These are phyloP conservation scores for Venusia cambrica DNA, from an alignment of 2,888 invertebrate species.

Conservation along the genomic window DNA sequence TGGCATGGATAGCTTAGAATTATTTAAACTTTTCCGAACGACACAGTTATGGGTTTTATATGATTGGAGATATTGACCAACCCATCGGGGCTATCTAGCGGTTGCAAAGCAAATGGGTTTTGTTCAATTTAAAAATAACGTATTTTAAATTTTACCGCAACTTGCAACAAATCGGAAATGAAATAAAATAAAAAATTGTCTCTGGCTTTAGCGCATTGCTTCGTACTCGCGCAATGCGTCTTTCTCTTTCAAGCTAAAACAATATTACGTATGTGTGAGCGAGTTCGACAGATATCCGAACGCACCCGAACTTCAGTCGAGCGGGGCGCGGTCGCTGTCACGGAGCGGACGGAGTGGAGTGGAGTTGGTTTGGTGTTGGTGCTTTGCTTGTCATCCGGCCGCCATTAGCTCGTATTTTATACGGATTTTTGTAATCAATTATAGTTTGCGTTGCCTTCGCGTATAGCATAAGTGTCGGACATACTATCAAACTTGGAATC, in stretches of 20 bases:
- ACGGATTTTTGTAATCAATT: conserved; percentile 77
- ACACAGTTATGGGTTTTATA: no score
- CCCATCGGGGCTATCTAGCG: no score
- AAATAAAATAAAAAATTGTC: conserved; percentile 36
- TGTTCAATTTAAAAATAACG: no score
- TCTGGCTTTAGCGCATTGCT: conserved; percentile 46
- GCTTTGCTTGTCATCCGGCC: conserved; percentile 82
- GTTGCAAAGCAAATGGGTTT: no score
- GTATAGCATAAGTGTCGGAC: conserved; percentile 53
- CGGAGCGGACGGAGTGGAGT: no score
- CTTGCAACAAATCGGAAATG: conserved; percentile 11
- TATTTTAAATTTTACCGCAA: conserved; percentile 30
- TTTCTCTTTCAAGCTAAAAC: conserved; percentile 60
- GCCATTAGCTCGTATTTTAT: conserved; percentile 83
- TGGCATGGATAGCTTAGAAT: no score
- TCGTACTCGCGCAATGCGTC: conserved; percentile 27
- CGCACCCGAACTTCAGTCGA: conserved; percentile 78
- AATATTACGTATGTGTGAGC: conserved; percentile 76
- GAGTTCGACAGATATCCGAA: conserved; percentile 71
- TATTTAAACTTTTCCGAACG: no score
- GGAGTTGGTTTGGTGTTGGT: no score
- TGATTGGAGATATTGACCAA: no score
- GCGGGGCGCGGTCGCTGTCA: conserved; percentile 83
- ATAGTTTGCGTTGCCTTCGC: conserved; percentile 63
- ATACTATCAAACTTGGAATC: conserved; percentile 45